Conservation (phyloP, 2,797 vertebrate genomes). For the Acipenser oxyrinchus region DNA sequence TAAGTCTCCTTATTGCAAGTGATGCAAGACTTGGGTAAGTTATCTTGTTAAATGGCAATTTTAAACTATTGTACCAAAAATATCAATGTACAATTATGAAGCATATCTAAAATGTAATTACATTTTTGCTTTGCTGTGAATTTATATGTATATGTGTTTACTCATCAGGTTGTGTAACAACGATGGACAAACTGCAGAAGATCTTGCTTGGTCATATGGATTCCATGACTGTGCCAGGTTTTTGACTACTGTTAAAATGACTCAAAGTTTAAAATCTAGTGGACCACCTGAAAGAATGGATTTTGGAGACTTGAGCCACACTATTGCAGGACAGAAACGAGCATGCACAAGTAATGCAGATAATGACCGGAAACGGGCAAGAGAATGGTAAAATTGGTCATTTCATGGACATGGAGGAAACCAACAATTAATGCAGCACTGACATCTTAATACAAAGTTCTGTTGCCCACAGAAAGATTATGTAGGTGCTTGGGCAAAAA, state of each 20-base stretch:
- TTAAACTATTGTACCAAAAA: background rate
- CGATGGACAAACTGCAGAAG: conserved; percentile 63
- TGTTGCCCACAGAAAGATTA: too few relatives aligned
- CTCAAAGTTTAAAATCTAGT: conserved; percentile 32
- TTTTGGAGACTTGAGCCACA: conserved; percentile 14
- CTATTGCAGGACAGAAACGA: conserved; percentile 37
- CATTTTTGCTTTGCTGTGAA: background rate
- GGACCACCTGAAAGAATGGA: conserved; percentile 11
- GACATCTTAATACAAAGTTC: too few relatives aligned
- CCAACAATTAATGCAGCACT: too few relatives aligned
- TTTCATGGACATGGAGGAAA: background rate
- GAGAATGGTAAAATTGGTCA: conserved; percentile 35
- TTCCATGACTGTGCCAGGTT: conserved; percentile 60
- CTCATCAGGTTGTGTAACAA: conserved; percentile 56
- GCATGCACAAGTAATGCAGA: conserved; percentile 20
- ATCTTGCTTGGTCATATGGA: conserved; percentile 54
- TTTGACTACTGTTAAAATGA: conserved; percentile 49
- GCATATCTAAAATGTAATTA: background rate
- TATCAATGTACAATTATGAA: background rate
- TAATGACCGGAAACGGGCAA: conserved; percentile 48
- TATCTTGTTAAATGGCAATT: background rate
- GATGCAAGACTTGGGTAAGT: conserved; percentile 61
- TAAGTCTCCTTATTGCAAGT: conserved; percentile 57
- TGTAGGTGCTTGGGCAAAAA: background rate
- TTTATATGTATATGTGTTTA: conserved; percentile 14